Percentiles rank a stretch among this genome's conserved stretches.
These are phyloP conservation scores for Gephyroberyx darwinii DNA, from an alignment of 2,797 vertebrate genomes.

Conservation along the genomic window DNA sequence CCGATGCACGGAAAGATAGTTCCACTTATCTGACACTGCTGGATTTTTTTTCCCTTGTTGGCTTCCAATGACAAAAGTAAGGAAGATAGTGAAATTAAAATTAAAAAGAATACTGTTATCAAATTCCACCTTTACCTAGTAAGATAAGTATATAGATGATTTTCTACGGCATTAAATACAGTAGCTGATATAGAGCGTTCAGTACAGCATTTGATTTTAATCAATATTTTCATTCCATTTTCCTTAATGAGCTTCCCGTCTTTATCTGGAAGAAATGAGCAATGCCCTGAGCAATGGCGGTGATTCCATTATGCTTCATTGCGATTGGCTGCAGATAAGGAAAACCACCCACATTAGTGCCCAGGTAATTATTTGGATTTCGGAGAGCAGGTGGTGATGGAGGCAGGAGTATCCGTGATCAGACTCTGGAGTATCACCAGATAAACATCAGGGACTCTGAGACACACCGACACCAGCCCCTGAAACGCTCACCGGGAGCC, in stretches of 20 bases:
- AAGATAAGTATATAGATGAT: not conserved
- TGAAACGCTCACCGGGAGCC: conserved; percentile 59
- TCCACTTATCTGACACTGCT: not conserved
- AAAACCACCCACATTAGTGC: conserved; percentile 71
- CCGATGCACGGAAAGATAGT: not conserved
- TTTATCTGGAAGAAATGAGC: conserved; percentile 46
- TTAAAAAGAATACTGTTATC: not conserved
- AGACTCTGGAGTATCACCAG: conserved; percentile 67
- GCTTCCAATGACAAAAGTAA: not conserved
- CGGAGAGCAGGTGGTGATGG: conserved; percentile 77
- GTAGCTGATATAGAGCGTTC: not conserved
- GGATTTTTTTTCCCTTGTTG: too few species aligned
- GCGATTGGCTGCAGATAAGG: conserved; percentile 70
- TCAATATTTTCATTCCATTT: too few species aligned
- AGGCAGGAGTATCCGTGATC: conserved; percentile 68
- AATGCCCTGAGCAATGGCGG: conserved; percentile 47
- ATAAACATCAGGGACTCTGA: conserved; percentile 76
- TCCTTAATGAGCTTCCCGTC: conserved; percentile 28
- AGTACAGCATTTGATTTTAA: not conserved
- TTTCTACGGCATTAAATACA: not conserved
- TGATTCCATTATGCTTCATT: conserved; percentile 41
- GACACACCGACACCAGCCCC: conserved; percentile 60
- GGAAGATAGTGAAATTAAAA: too few species aligned
- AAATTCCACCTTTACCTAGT: not conserved
- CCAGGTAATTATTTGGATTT: conserved; percentile 79